A percentile compares a stretch with the other conserved stretches of the same genome.
These are phyloP conservation scores for Euphonia xanthogaster DNA, from an alignment of 2,797 vertebrate genomes.

Conservation along the genomic window DNA sequence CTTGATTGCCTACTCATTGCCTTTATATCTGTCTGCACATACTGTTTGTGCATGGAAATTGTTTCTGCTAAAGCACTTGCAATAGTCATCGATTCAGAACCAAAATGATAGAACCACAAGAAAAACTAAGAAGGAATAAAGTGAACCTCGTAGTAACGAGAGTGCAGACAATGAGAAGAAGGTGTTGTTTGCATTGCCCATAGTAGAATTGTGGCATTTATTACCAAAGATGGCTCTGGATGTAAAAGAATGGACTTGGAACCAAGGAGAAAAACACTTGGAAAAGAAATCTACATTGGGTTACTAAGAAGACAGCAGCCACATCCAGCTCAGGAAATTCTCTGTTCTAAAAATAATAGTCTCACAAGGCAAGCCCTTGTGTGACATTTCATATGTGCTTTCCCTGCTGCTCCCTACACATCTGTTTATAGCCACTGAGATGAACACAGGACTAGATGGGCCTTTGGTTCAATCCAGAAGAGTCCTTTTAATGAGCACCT, in stretches of 20 bases:
- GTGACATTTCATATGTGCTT: neutral
- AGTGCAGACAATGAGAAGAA: neutral
- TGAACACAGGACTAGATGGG: neutral
- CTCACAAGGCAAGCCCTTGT: neutral
- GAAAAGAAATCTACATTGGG: neutral
- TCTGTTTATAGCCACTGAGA: neutral
- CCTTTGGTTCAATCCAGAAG: neutral
- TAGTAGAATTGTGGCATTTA: neutral
- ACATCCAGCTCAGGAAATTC: conserved; percentile 34
- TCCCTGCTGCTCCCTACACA: neutral
- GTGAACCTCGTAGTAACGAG: neutral
- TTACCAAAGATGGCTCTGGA: neutral
- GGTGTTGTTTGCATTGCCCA: neutral
- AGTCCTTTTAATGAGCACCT: neutral
- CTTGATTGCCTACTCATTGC: neutral
- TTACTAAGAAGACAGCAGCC: neutral
- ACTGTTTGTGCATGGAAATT: neutral
- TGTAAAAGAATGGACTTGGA: neutral
- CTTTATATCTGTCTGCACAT: neutral
- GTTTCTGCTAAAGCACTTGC: neutral
- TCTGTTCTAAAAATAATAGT: conserved; percentile 37
- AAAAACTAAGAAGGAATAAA: neutral
- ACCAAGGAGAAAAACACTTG: neutral
- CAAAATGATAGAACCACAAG: neutral
- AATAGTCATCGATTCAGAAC: accelerated